Conservation (phyloP, 2,888 invertebrate genomes). For the Silvanus unidentatus region DNA sequence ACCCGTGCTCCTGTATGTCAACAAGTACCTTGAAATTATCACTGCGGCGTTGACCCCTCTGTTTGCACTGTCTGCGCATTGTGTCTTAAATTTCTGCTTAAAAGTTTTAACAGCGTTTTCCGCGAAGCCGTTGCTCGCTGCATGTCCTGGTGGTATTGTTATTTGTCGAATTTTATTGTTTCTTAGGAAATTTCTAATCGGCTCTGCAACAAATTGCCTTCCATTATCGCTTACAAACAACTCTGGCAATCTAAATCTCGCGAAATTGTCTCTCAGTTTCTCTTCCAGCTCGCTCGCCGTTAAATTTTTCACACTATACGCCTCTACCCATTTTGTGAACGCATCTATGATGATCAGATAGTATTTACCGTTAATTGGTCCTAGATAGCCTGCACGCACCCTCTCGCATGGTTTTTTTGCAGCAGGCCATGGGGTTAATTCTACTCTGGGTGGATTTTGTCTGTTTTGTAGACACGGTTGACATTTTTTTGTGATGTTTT, state of each 20-base stretch:
- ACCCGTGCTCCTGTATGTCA: too few relatives aligned
- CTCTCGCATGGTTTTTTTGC: neutral
- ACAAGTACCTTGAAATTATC: too few relatives aligned
- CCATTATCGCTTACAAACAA: conserved; percentile 3
- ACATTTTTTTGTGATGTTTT: conserved; percentile 1
- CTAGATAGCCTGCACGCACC: neutral
- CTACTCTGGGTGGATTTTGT: neutral
- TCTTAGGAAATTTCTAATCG: too few relatives aligned
- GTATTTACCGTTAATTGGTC: neutral
- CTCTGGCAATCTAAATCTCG: conserved; percentile 1
- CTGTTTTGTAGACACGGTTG: neutral
- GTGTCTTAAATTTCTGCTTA: too few relatives aligned
- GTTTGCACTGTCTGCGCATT: neutral
- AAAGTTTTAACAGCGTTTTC: too few relatives aligned
- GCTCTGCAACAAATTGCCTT: neutral
- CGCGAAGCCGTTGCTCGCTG: too few relatives aligned
- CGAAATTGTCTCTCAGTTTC: neutral
- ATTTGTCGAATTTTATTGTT: too few relatives aligned
- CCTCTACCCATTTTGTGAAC: conserved; percentile 6
- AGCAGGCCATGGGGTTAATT: neutral
- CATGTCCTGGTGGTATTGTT: too few relatives aligned
- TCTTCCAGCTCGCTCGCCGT: neutral
- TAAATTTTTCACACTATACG: neutral
- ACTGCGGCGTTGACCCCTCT: too few relatives aligned
- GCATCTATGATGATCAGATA: conserved; percentile 4